Base-by-base conservation (phyloP, 2,888 invertebrate species). In the Elysia crispata region DNA sequence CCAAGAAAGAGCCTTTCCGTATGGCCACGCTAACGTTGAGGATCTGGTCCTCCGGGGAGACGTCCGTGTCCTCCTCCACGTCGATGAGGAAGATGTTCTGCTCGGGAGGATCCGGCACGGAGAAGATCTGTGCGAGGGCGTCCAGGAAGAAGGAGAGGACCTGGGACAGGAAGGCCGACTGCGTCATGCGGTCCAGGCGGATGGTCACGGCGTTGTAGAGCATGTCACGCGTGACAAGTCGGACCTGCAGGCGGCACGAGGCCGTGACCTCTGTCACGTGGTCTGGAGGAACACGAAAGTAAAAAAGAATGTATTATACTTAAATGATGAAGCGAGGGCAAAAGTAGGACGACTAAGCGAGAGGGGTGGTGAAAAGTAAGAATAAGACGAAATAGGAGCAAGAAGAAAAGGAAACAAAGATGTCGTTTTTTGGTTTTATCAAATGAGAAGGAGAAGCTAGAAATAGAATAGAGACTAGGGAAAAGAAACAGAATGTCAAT, bases 1-100 rank as follows among this genome's bases (percentile, higher is more conserved):
- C 50, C 5, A 78, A 80, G 30, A 79, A 77, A 0, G 85, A 84
- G 20, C 84, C 84, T 83, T 88, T 84, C 25, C 95, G 94, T 0
- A 97, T 97, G 0, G 98, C 97, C 91, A 98, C 97, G 85, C 97
- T 98, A 0, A 98, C 96, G 91, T 98, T 98, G 28, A 98, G 92
- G 78, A 98, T 96, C 90, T 96, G 95, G 41, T 41, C 41, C 41
- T 41, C 41, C 15, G 84, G 86, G 0, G 74, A 95, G 0, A 97
- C 96, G 89, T 98, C 97, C 0, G 96, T 96, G 90, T 98, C 98
- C 89, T 97, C 97, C 93, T 95, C 96, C 76, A 98, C 95, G 70
- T 97, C 97, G 89, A 98, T 98, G 20, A 98, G 94, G 89, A 96
- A 97, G 79, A 98, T 96, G 89, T 97, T 97, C 89, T 97, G 97